Conservation (phyloP, 2,797 vertebrate genomes). For the Cirrhinus mrigala region DNA sequence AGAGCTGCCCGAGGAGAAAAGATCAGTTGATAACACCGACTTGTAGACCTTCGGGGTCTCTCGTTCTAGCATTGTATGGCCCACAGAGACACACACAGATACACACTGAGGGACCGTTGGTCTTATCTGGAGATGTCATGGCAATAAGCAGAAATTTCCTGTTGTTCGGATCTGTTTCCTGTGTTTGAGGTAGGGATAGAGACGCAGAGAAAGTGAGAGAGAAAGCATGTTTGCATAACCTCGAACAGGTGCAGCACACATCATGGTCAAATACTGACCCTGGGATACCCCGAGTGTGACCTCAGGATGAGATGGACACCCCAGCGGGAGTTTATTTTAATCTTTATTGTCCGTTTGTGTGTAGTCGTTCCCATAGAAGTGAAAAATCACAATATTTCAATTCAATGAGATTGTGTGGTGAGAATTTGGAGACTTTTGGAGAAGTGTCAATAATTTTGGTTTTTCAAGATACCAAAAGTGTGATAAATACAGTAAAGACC, state of each 20-base stretch:
- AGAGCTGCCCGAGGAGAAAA: conserved; percentile 27
- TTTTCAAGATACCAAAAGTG: background rate
- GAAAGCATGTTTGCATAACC: conserved; percentile 51
- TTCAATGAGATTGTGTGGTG: background rate
- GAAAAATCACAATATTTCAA: background rate
- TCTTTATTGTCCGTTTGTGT: conserved; percentile 68
- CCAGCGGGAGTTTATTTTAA: conserved; percentile 62
- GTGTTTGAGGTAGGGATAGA: conserved; percentile 66
- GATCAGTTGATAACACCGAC: conserved; percentile 45
- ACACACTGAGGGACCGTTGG: conserved; percentile 47
- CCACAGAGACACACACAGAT: conserved; percentile 48
- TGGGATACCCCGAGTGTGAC: conserved; percentile 66
- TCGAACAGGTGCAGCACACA: conserved; percentile 73
- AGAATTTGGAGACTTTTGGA: background rate
- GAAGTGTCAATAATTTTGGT: background rate
- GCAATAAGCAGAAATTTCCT: conserved; percentile 68
- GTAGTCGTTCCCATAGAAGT: background rate
- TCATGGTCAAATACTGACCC: conserved; percentile 80
- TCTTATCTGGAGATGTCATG: conserved; percentile 68
- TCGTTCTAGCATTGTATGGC: conserved; percentile 39
- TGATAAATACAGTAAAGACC: background rate
- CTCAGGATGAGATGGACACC: conserved; percentile 74
- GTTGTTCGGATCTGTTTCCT: conserved; percentile 66
- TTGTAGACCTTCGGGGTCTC: conserved; percentile 48
- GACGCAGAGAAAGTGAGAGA: conserved; percentile 32